These are phyloP conservation scores for Percopsis transmontana DNA, from an alignment of 2,113 vertebrate species.

Conservation along the genomic window DNA sequence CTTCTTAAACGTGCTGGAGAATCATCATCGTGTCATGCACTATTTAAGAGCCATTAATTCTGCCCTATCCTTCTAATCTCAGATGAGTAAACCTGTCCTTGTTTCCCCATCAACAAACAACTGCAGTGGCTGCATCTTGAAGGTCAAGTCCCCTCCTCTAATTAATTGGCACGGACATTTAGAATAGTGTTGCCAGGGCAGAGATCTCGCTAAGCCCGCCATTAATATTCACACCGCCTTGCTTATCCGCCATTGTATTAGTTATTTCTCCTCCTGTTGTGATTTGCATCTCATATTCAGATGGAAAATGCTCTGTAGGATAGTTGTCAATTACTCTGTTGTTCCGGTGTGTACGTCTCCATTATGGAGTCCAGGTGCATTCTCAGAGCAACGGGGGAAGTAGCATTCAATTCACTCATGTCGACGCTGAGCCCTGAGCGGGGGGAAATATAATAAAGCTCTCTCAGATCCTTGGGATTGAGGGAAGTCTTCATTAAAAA, in stretches of 20 bases:
- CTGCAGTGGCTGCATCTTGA: constrained; percentile 64
- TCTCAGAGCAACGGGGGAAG: constrained; percentile 53
- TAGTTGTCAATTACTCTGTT: constrained; percentile 66
- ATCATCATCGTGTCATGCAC: constrained; percentile 41
- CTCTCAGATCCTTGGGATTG: constrained; percentile 50
- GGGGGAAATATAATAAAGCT: constrained; percentile 59
- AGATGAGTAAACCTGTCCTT: constrained; percentile 64
- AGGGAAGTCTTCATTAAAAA: constrained; percentile 61
- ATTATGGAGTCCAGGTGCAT: constrained; percentile 64
- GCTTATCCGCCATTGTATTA: constrained; percentile 54
- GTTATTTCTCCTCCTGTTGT: constrained; percentile 27
- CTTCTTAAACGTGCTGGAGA: constrained; percentile 26
- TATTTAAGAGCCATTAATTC: constrained; percentile 63
- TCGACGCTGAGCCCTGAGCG: constrained; percentile 40
- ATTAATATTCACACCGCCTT: constrained; percentile 68
- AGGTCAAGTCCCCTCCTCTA: constrained; percentile 70
- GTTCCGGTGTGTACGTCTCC: constrained; percentile 58
- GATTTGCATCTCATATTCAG: constrained; percentile 58
- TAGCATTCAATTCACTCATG: constrained; percentile 54
- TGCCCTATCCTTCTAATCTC: constrained; percentile 56
- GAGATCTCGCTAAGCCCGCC: constrained; percentile 55
- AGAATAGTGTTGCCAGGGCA: constrained; percentile 54
- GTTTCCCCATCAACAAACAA: constrained; percentile 66
- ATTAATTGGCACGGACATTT: constrained; percentile 65
- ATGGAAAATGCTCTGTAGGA: constrained; percentile 44